A percentile compares a stretch with the other conserved stretches of the same genome.
phyloP scores from a whole-genome alignment of 2,113 vertebrate species.

The Elachura formosa region DNA sequence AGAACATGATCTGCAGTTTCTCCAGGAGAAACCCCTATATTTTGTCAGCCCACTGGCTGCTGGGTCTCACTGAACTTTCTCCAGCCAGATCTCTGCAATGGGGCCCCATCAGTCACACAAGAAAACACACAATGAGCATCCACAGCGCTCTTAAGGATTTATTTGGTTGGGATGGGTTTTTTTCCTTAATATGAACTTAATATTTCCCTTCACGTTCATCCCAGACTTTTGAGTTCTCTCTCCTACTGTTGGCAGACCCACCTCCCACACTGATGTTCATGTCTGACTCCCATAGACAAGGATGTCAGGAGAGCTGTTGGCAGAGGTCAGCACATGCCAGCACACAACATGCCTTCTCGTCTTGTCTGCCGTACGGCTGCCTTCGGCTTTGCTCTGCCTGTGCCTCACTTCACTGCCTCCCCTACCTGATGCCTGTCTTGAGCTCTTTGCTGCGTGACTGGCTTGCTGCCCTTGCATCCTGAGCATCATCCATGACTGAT shows the following conservation, averaged over 20 bases:
- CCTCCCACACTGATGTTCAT: not conserved
- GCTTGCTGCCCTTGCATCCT: not conserved
- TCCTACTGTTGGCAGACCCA: not conserved
- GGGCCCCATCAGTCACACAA: rapidly evolving
- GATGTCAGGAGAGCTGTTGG: not conserved
- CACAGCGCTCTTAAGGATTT: not conserved
- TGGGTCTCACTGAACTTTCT: not conserved
- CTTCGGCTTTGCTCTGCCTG: not conserved
- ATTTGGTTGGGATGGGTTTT: rapidly evolving
- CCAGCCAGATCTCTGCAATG: not conserved
- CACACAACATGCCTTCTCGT: not conserved
- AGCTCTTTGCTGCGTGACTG: rapidly evolving
- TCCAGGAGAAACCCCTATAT: rapidly evolving
- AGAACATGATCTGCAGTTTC: not conserved
- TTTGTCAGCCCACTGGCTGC: not conserved
- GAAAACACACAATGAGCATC: not conserved
- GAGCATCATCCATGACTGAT: not conserved
- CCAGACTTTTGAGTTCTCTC: not conserved
- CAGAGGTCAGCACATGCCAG: not conserved
- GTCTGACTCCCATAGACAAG: not conserved
- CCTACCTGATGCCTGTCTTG: not conserved
- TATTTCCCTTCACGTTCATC: not conserved
- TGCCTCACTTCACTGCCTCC: not conserved
- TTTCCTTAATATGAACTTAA: not conserved
- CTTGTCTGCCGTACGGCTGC: not conserved